phyloP scores from a whole-genome alignment of 2,888 invertebrate genomes.

The Dorcus parallelipipedus region DNA sequence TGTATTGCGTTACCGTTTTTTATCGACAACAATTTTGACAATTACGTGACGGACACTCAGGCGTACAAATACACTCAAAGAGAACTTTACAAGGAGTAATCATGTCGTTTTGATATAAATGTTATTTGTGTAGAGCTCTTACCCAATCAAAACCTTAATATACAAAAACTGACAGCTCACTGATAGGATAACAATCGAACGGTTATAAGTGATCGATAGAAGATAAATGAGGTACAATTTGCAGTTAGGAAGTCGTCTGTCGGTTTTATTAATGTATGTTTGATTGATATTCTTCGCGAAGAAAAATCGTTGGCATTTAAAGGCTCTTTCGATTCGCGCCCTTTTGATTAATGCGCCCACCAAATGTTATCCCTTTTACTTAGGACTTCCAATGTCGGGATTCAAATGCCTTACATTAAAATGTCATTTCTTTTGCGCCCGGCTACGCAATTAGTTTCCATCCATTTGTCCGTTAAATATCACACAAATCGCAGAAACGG shows the following conservation, averaged over 20 bases:
- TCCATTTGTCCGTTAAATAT: too few species aligned
- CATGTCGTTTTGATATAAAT: too few species aligned
- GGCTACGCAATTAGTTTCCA: too few species aligned
- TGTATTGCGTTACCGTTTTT: too few species aligned
- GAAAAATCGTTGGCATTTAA: constrained; percentile 16
- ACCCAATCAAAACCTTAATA: too few species aligned
- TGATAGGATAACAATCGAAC: not conserved
- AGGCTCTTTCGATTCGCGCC: constrained; percentile 21
- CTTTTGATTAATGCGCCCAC: constrained; percentile 30
- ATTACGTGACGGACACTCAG: too few species aligned
- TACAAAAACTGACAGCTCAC: too few species aligned
- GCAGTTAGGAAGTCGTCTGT: constrained; percentile 29
- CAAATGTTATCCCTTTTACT: constrained; percentile 21
- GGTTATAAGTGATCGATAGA: not conserved
- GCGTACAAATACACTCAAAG: too few species aligned
- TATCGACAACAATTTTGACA: too few species aligned
- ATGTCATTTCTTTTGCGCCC: constrained; percentile 12
- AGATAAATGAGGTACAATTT: constrained; percentile 31
- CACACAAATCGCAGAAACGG: too few species aligned
- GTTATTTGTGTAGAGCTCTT: too few species aligned
- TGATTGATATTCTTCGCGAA: constrained; percentile 25
- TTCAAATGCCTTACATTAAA: constrained; percentile 11
- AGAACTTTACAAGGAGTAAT: too few species aligned
- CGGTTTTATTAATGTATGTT: constrained; percentile 31
- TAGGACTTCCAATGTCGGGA: constrained; percentile 4